A percentile compares a stretch with the other conserved stretches of the same genome.
phyloP scores from a whole-genome alignment of 1,140 invertebrate species.

The Halotydeus destructor region DNA sequence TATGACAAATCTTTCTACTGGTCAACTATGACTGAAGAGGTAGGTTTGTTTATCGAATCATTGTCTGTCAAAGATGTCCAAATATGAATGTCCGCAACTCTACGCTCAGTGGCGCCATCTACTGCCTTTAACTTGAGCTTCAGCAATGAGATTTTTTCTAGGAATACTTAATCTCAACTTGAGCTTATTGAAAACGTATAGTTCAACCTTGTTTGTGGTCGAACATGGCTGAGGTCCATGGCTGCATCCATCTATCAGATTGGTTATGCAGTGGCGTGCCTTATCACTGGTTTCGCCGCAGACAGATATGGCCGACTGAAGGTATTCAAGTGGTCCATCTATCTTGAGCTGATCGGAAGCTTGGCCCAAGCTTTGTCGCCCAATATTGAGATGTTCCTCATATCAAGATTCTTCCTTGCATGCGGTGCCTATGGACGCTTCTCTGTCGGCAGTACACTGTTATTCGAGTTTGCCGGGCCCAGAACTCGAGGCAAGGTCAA shows the following conservation, averaged over 20 bases:
- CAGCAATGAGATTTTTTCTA: neutral
- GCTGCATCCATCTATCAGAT: conserved; percentile 58
- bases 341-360: neutral
- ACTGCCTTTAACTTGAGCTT: neutral
- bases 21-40: conserved; percentile 15
- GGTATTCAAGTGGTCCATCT: conserved; percentile 8
- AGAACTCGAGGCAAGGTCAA: neutral
- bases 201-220: conserved; percentile 53
- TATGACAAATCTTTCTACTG: conserved; percentile 13
- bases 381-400: neutral
- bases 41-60: too few species aligned
- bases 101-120: too few species aligned
- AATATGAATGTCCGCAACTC: too few species aligned
- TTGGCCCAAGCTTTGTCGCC: neutral
- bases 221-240: conserved; percentile 39
- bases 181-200: conserved; percentile 19
- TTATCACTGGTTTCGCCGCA: conserved; percentile 52
- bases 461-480: conserved; percentile 1
- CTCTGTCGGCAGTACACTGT: too few species aligned
- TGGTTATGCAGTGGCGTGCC: conserved; percentile 53
- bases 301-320: conserved; percentile 36
- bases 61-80: too few species aligned
- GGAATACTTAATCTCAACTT: neutral
- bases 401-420: neutral
- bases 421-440: neutral